These are phyloP conservation scores for Triplophysa bombifrons DNA, from an alignment of 2,797 vertebrate species.

Conservation along the genomic window DNA sequence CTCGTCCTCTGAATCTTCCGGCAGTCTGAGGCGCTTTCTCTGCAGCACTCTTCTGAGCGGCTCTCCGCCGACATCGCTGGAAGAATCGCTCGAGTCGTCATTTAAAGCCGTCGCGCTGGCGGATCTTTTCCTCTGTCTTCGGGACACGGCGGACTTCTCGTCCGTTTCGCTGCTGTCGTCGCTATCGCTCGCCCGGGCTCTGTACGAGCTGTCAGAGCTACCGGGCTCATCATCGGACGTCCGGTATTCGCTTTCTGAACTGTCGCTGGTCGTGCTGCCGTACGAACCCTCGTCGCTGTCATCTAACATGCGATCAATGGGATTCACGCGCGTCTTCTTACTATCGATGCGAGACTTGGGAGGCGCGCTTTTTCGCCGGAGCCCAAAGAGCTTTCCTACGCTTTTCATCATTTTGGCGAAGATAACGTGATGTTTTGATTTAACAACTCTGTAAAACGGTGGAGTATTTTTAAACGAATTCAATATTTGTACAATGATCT, in stretches of 20 bases:
- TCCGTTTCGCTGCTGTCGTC: constrained; percentile 40
- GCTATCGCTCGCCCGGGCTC: constrained; percentile 19
- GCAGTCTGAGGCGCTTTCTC: constrained; percentile 47
- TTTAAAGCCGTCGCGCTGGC: constrained; percentile 25
- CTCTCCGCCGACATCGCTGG: constrained; percentile 52
- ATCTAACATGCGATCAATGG: constrained; percentile 51
- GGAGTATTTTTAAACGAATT: neutral
- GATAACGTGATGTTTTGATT: neutral
- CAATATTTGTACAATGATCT: neutral
- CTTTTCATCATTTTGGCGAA: constrained; percentile 37
- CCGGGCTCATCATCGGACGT: constrained; percentile 41
- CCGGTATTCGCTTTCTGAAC: constrained; percentile 51
- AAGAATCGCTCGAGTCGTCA: constrained; percentile 45
- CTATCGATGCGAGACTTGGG: constrained; percentile 38
- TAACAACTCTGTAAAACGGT: neutral
- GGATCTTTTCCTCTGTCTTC: constrained; percentile 25
- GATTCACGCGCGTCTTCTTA: constrained; percentile 44
- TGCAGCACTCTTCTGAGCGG: constrained; percentile 47
- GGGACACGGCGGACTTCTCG: constrained; percentile 24
- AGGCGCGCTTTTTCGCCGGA: constrained; percentile 37
- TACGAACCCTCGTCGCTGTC: constrained; percentile 61
- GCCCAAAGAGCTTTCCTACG: constrained; percentile 42
- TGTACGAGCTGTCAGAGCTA: constrained; percentile 47
- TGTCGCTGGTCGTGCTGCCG: constrained; percentile 47
- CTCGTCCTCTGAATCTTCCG: constrained; percentile 55